Conservation (phyloP, 2,888 invertebrate species). For the Amorpha juglandis region DNA sequence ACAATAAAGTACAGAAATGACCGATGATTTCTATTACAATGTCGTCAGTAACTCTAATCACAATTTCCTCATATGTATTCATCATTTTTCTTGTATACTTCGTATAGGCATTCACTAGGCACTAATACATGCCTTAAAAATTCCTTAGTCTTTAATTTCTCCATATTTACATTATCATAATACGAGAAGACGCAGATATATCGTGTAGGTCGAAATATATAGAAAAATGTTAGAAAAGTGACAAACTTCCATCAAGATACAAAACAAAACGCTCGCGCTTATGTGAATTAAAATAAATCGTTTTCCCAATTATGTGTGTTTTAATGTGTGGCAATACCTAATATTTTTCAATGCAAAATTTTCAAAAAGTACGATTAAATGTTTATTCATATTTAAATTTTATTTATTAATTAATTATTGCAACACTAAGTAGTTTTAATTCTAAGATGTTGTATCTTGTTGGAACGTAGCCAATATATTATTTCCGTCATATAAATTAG, state of each 20-base stretch:
- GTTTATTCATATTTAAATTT: conserved; percentile 2
- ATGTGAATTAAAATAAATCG: neutral
- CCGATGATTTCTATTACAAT: conserved; percentile 78
- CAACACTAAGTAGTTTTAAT: conserved; percentile 15
- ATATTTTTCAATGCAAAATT: neutral
- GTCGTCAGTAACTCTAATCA: conserved; percentile 73
- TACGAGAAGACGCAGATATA: conserved; percentile 44
- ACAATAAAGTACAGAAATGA: conserved; percentile 83
- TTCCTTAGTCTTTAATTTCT: conserved; percentile 79
- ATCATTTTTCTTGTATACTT: conserved; percentile 76
- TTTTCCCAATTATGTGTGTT: neutral
- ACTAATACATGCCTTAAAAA: conserved; percentile 68
- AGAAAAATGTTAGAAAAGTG: conserved; percentile 24
- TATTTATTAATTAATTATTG: conserved; percentile 6
- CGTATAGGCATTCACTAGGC: conserved; percentile 77
- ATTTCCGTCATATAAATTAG: conserved; percentile 25
- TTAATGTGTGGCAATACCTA: neutral
- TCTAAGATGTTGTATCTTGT: conserved; percentile 26
- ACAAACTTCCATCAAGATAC: conserved; percentile 22
- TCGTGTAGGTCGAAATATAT: conserved; percentile 43
- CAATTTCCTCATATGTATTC: conserved; percentile 81
- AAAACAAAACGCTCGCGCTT: conserved; percentile 14
- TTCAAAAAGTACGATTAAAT: conserved; percentile 16
- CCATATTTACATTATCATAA: conserved; percentile 74
- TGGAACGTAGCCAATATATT: conserved; percentile 26